Percentiles rank a stretch among this genome's conserved stretches.
Evolutionary conservation across 1,140 invertebrate species (phyloP).

Genomic region (Hermatobates lingyangjiaoensis): DNA sequence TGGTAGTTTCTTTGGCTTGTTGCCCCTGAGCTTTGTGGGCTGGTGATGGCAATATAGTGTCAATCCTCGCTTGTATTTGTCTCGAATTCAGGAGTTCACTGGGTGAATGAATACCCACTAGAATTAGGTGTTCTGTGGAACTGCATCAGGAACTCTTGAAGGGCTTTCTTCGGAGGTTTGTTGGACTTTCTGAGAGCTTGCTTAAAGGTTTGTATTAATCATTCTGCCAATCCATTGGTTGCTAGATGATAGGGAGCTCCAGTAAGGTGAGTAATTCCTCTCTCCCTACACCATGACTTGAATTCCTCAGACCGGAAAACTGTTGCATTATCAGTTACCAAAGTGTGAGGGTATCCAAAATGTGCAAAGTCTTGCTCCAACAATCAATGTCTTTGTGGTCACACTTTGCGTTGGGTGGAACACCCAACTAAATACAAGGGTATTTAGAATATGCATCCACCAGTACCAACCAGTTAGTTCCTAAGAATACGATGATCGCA

Average conservation of each 20-base stretch:
- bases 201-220: not conserved
- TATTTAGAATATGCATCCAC: not conserved
- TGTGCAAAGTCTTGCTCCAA: not conserved
- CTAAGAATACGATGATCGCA: too few relatives aligned
- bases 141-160: too few relatives aligned
- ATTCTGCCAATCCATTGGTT: not conserved
- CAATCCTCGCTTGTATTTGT: too few relatives aligned
- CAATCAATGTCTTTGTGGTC: not conserved
- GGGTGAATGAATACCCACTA: too few relatives aligned
- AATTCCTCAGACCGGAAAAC: not conserved
- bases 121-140: too few relatives aligned
- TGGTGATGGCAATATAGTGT: too few relatives aligned
- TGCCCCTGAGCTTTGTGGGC: too few relatives aligned
- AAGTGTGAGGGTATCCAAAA: not conserved
- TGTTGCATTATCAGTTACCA: not conserved
- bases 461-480: not conserved
- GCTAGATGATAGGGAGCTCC: not conserved
- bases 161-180: too few relatives aligned
- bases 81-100: too few relatives aligned
- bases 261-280: not conserved
- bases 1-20: too few relatives aligned
- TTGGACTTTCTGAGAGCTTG: not conserved
- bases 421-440: not conserved
- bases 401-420: not conserved
- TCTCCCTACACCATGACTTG: not conserved